Evolutionary conservation across 2,888 invertebrate species (phyloP), one percentile per base, ranked within the genome.

Genomic region (Watsonalla binaria): DNA sequence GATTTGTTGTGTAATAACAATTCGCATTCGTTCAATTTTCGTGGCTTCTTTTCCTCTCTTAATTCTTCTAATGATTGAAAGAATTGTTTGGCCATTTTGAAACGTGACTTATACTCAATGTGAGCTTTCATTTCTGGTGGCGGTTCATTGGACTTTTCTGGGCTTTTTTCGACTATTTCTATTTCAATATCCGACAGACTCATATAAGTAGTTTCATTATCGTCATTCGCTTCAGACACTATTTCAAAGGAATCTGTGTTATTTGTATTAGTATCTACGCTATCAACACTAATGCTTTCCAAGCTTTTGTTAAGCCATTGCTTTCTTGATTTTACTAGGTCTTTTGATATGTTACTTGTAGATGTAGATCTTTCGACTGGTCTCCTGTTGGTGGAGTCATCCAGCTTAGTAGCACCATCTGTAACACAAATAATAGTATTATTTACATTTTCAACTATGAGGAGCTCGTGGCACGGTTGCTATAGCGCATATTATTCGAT

Each of bases 41-140:
- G 66, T 9, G 77, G 72, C 54, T 78, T 86, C 57, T 78, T 86
- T 5, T 68, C 62, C 56, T 78, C 80, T 54, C 82, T 74, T 6
- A 89, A 64, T 61, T 88, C 88, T 76, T 92, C 91, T 49, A 91
- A 68, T 2, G 90, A 90, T 66, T 91, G 86, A 57, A 92, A 92
- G 61, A 82, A 92, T 68, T 89, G 76, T 66, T 88, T 91, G 13
- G 92, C 91, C 62, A 76, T 66, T 71, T 87, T 83, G 57, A 92
- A 92, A 45, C 92, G 79, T 58, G 86, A 84, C 72, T 90, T 91
- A 63, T 88, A 90, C 59, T 88, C 83, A 47, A 75, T 72, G 8
- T 84, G 74, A 46, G 72, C 73, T 58, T 73, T 69, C 55, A 63
- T 70, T 61, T 81, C 78, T n/a, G 80, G 78, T 13, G 78, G 68